These are phyloP conservation scores for Amphiura filiformis DNA, from an alignment of 35 echinoderm and acorn worm species.

Conservation along the genomic window DNA sequence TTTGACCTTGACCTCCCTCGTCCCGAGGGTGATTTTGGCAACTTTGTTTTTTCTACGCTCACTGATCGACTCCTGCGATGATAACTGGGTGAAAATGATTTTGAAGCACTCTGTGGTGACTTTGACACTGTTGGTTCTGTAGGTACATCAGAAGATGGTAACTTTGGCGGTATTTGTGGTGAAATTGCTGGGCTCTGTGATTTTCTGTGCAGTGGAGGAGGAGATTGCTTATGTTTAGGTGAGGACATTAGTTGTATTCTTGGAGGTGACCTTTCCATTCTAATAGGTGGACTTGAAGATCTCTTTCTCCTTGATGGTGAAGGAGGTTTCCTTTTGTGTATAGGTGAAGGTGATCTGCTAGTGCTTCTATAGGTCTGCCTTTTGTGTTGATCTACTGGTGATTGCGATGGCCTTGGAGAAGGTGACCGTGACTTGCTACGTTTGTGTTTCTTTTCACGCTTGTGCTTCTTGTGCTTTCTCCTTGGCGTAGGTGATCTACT, in stretches of 20 bases:
- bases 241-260: not conserved
- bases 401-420: not conserved
- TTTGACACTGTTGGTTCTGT: too few relatives aligned
- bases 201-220: too few relatives aligned
- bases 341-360: not conserved
- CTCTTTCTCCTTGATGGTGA: not conserved
- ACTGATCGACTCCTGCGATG: not conserved
- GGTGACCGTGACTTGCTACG: slow-evolving; percentile 9
- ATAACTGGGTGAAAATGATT: not conserved
- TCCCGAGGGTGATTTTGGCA: not conserved
- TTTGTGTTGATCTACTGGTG: not conserved
- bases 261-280: not conserved
- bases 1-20: not conserved
- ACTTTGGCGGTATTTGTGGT: too few relatives aligned
- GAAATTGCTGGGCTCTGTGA: too few relatives aligned
- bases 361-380: not conserved
- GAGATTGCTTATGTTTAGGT: not conserved
- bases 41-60: not conserved
- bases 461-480: not conserved
- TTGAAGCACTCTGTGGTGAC: not conserved
- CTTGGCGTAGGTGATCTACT: not conserved
- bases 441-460: not conserved
- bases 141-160: too few relatives aligned
- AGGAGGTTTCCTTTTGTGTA: not conserved
- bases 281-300: not conserved